Base-by-base conservation (phyloP, 2,113 vertebrate species). In the Ctenomys sociabilis region DNA sequence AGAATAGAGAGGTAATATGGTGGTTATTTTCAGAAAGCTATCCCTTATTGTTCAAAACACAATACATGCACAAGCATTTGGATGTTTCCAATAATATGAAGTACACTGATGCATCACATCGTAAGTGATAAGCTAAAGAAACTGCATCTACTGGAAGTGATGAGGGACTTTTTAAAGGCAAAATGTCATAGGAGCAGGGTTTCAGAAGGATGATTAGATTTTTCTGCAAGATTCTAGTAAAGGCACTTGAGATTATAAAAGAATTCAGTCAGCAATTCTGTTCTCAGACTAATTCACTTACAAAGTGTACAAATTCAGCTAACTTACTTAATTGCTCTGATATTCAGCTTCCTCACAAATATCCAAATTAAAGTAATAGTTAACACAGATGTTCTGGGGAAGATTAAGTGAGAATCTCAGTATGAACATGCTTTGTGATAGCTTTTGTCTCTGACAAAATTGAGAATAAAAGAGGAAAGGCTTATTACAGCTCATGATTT, bases 181-280 rank as follows among this genome's bases (percentile, higher is more conserved):
- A 73, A 59, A n/a, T 80, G 16, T 24, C 32, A 10, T 45, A 83
- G 94, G n/a, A 85, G 17, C 61, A 83, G 30, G 37, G n/a, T 78
- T 93, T 86, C 82, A 37, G 90, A 95, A 88, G 59, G 57, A 57
- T n/a, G 2, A 8, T 86, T 95, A 63, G 54, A 1, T 40, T 77
- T 77, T 90, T 94, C 35, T 81, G 37, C 17, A 85, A 82, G 43
- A 82, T 32, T 88, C 24, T 88, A 66, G 35, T 64, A 95, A 88
- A 81, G 75, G 89, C 43, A 4, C 54, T 84, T 96, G 17, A 59
- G 78, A 77, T 35, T 30, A 37, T 91, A n/a, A 82, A 87, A 83
- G 10, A 54, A 30, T 32, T 32, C 68, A 30, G 14, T 30, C 43
- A 87, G 3, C 75, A 6, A 1, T 85, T 68, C 49, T 92, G 24